Evolutionary conservation across 2,888 invertebrate species (phyloP).

Genomic region (Helicoverpa assulta): DNA sequence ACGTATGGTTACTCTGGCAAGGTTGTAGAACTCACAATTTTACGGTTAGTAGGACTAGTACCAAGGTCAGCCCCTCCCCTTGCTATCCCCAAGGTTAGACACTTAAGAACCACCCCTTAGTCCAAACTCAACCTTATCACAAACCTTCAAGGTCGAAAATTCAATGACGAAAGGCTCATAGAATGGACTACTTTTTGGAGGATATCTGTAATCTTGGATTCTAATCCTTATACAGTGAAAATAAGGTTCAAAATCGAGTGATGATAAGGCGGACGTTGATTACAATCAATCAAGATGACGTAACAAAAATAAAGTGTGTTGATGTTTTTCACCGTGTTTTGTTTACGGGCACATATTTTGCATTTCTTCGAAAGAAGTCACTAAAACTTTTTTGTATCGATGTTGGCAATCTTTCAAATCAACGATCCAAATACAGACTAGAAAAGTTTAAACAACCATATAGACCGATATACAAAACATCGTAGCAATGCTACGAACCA

Average conservation of each 20-base stretch:
- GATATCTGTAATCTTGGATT: not conserved
- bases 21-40: constrained; percentile 52
- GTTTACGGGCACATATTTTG: constrained; percentile 43
- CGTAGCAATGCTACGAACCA: constrained; percentile 25
- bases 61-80: constrained; percentile 61
- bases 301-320: constrained; percentile 47
- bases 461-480: not conserved
- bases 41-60: constrained; percentile 65
- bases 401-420: too few relatives aligned
- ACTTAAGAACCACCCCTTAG: constrained; percentile 20
- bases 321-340: constrained; percentile 39
- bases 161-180: not conserved
- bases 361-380: constrained; percentile 5
- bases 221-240: not conserved
- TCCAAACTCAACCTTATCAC: constrained; percentile 36
- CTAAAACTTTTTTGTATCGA: too few relatives aligned
- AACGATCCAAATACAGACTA: too few relatives aligned
- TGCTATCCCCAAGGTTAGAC: constrained; percentile 52
- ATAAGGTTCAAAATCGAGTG: constrained; percentile 35
- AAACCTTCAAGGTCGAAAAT: constrained; percentile 12
- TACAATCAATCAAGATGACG: constrained; percentile 58
- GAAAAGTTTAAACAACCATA: too few relatives aligned
- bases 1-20: constrained; percentile 48
- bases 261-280: constrained; percentile 17
- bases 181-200: constrained; percentile 28